Conservation (phyloP, 1,140 invertebrate species). For the Agrypnia vestita region DNA sequence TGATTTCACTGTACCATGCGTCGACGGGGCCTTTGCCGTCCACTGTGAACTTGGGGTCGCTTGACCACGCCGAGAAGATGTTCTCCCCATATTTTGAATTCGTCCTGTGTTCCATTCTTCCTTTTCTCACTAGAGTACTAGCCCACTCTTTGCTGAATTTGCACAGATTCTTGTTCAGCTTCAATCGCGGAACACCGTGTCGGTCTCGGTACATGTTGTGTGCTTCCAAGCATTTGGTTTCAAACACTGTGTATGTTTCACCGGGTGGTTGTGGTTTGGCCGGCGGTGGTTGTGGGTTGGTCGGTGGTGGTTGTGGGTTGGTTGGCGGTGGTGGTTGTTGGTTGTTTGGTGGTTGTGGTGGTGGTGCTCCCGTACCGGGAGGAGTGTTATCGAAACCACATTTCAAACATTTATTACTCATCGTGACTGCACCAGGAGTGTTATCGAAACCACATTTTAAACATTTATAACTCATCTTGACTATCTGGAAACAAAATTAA, state of each 20-base stretch:
- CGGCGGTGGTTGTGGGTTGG: no score
- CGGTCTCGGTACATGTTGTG: constrained; percentile 84
- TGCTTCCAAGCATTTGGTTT: constrained; percentile 79
- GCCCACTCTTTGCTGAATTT: constrained; percentile 90
- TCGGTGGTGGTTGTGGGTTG: no score
- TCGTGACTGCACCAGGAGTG: no score
- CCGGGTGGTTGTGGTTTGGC: no score
- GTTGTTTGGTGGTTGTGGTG: no score
- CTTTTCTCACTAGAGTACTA: constrained; percentile 77
- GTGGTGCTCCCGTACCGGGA: no score
- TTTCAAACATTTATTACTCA: no score
- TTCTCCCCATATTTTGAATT: constrained; percentile 88
- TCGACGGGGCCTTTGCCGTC: constrained; percentile 82
- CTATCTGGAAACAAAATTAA: no score
- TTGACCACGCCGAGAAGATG: constrained; percentile 84
- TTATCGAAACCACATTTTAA: no score
- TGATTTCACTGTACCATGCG: constrained; percentile 81
- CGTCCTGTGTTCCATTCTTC: constrained; percentile 82
- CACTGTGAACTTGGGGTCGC: constrained; percentile 79
- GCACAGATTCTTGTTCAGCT: constrained; percentile 81
- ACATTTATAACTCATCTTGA: no score
- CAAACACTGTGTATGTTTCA: constrained; percentile 70
- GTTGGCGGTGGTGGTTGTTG: no score
- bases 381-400: no score
- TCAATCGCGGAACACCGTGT: constrained; percentile 81